Evolutionary conservation across 2,888 invertebrate genomes (phyloP).

Genomic region (Heliconius hortense): DNA sequence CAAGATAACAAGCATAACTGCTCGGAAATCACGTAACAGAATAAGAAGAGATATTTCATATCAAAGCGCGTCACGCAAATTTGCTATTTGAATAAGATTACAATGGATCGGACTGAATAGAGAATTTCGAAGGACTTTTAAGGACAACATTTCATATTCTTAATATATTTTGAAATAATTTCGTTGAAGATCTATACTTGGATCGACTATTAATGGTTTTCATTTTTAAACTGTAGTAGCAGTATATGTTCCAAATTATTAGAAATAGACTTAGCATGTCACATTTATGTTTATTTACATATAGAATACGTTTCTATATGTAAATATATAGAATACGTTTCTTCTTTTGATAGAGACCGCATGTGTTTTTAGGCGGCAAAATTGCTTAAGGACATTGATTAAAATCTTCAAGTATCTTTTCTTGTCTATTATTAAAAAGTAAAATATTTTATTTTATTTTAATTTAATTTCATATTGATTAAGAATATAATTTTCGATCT

Average conservation of each 20-base stretch:
- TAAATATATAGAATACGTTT: too few species aligned
- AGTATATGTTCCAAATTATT: neutral
- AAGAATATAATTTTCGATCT: too few species aligned
- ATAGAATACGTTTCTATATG: too few species aligned
- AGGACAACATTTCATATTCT: conserved; percentile 50
- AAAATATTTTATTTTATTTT: too few species aligned
- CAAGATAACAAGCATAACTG: conserved; percentile 56
- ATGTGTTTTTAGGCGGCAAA: too few species aligned
- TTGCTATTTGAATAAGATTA: conserved; percentile 58
- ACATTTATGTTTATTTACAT: too few species aligned
- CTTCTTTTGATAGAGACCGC: too few species aligned
- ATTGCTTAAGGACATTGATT: too few species aligned
- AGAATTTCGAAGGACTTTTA: conserved; percentile 48
- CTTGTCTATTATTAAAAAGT: too few species aligned
- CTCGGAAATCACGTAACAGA: conserved; percentile 59
- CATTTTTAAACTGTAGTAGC: neutral
- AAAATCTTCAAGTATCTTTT: too few species aligned
- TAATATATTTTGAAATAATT: neutral
- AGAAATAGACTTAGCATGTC: too few species aligned
- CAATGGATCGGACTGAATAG: conserved; percentile 52
- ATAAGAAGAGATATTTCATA: conserved; percentile 62
- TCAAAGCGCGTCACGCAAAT: conserved; percentile 62
- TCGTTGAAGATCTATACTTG: neutral
- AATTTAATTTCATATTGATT: too few species aligned
- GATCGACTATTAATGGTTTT: neutral